Evolutionary conservation across 2,113 vertebrate genomes (phyloP), one percentile per base, ranked within the genome.

Genomic region (Grallaria varia): DNA sequence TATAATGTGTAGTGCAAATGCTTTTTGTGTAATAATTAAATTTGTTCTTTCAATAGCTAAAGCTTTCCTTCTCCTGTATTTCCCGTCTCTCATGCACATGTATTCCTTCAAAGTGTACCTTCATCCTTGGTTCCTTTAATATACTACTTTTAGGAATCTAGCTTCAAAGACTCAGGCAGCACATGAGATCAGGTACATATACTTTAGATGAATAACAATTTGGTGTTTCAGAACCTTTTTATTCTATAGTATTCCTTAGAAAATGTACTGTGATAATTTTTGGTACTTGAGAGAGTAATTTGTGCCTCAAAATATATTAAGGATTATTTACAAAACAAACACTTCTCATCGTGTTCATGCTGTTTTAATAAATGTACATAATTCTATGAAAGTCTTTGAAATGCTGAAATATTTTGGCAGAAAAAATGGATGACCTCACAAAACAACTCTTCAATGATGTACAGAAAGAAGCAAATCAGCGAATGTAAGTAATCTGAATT

Each of bases 341-440:
- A 17, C 14, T 50, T 56, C 39, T 56, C 8, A 3, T 58, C 37
- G 16, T 33, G n/a, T 8, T 80, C 40, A 27, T 39, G 20, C 11
- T 62, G 35, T 63, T 72, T 56, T 42, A 66, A 79, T 66, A 35
- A 82, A 72, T 66, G 25, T 42, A 47, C n/a, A 6, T 35, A 75
- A 42, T 25, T 79, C 17, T 35, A 14, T 40, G 5, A 81, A 93
- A 9, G 24, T 80, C 75, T 86, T 78, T 95, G 82, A 96, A 96
- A 96, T 37, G 89, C 5, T 75, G 13, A n/a, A 23, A 87, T 92
- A 20, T 97, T 68, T 96, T 97, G 73, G 77, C 98, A 99, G 99
- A 98, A 87, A 98, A 98, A 97, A 99, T 99, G 98, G 98, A 99
- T 87, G 73, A 97, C 20, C 95, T 99, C 64, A 99, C 98, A 44